These are phyloP conservation scores for Baccha elongata DNA, from an alignment of 2,888 invertebrate genomes.

Conservation along the genomic window DNA sequence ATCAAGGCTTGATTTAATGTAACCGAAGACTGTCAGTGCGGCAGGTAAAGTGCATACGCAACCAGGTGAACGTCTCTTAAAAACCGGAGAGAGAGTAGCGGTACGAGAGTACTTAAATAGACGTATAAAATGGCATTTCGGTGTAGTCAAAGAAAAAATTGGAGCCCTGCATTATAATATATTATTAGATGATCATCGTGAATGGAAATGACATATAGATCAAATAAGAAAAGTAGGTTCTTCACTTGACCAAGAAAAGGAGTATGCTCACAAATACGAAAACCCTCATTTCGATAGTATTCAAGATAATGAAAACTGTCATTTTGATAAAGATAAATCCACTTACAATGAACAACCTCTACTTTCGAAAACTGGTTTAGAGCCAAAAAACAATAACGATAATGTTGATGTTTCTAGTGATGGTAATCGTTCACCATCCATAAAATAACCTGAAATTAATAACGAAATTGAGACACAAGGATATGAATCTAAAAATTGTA, in stretches of 20 bases:
- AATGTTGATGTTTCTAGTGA: too few relatives aligned
- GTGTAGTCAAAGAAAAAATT: too few relatives aligned
- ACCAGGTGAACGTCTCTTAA: neutral
- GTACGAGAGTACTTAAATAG: slow-evolving; percentile 7
- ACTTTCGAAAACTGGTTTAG: neutral
- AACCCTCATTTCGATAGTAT: slow-evolving; percentile 3
- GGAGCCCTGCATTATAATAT: neutral
- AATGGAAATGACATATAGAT: slow-evolving; percentile 5
- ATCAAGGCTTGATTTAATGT: too few relatives aligned
- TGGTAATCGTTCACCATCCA: too few relatives aligned
- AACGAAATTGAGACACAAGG: neutral
- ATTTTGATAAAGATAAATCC: too few relatives aligned
- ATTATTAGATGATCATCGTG: slow-evolving; percentile 3
- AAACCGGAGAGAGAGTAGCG: slow-evolving; percentile 3
- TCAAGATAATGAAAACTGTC: too few relatives aligned
- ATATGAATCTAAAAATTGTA: neutral
- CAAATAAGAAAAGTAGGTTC: slow-evolving; percentile 7
- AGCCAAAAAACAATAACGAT: neutral
- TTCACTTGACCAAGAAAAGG: neutral
- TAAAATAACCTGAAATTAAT: neutral
- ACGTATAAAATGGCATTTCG: slow-evolving; percentile 12
- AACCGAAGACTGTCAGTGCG: neutral
- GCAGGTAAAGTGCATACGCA: neutral
- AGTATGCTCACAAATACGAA: slow-evolving; percentile 4
- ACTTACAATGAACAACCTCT: neutral